A percentile compares a stretch with the other conserved stretches of the same genome.
These are phyloP conservation scores for Steatocranus sp. DNA, from an alignment of 2,797 vertebrate species.

Conservation along the genomic window DNA sequence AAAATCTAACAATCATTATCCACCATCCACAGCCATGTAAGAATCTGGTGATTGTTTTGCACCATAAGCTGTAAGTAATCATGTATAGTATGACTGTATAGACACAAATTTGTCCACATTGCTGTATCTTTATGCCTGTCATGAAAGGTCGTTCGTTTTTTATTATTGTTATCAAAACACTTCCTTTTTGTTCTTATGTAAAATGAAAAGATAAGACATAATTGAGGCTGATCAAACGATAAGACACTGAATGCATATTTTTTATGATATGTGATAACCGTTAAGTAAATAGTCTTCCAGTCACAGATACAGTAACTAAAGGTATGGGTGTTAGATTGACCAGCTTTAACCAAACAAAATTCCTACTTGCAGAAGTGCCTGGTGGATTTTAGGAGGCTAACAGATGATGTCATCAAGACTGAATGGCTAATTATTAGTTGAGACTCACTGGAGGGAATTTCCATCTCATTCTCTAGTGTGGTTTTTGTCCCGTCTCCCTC, in stretches of 20 bases:
- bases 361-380: not conserved
- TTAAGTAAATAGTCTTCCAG: not conserved
- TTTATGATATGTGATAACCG: not conserved
- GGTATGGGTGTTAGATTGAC: not conserved
- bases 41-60: not conserved
- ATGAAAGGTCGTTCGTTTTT: rapidly evolving
- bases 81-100: not conserved
- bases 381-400: not conserved
- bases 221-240: not conserved
- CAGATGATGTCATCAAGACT: not conserved
- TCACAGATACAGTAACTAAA: not conserved
- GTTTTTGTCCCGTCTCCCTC: not conserved
- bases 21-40: not conserved
- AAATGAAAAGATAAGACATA: not conserved
- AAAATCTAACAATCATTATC: not conserved
- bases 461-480: not conserved
- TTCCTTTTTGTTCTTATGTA: not conserved
- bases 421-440: not conserved
- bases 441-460: not conserved
- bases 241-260: not conserved
- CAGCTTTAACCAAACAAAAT: not conserved
- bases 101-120: not conserved
- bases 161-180: not conserved
- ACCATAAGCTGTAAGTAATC: not conserved
- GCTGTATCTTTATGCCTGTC: not conserved